These are phyloP conservation scores for Trematomus bernacchii DNA, from an alignment of 2,797 vertebrate genomes.

Conservation along the genomic window DNA sequence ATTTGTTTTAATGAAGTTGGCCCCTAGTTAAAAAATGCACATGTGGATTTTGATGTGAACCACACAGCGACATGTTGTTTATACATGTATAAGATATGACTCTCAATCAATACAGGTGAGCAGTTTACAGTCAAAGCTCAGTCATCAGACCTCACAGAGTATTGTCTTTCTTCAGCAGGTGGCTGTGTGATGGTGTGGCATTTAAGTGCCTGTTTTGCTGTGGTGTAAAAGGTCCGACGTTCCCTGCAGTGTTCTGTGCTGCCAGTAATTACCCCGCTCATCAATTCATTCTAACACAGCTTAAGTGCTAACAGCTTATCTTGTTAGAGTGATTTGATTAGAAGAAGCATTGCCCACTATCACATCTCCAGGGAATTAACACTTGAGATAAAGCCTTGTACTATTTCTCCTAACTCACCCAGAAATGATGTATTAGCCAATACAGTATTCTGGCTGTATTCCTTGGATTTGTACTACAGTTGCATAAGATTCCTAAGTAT, in stretches of 20 bases:
- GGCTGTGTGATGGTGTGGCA: conserved; percentile 63
- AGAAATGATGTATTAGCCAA: conserved; percentile 31
- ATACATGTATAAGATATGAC: conserved; percentile 1
- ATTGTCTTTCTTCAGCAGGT: conserved; percentile 79
- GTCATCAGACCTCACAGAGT: conserved; percentile 59
- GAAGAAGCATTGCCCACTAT: conserved; percentile 53
- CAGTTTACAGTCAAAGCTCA: conserved; percentile 34
- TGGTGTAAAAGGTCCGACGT: conserved; percentile 45
- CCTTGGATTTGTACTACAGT: conserved; percentile 22
- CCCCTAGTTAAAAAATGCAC: not conserved
- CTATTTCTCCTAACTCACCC: conserved; percentile 41
- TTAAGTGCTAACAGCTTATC: conserved; percentile 75
- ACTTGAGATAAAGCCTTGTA: conserved; percentile 33
- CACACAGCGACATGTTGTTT: conserved; percentile 14
- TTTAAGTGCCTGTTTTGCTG: conserved; percentile 63
- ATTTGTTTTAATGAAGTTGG: conserved; percentile 25
- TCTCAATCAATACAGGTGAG: conserved; percentile 4
- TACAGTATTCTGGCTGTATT: conserved; percentile 13
- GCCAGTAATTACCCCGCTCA: conserved; percentile 71
- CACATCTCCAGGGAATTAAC: conserved; percentile 64
- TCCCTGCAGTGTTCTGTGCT: conserved; percentile 57
- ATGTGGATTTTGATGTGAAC: conserved; percentile 21
- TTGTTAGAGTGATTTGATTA: conserved; percentile 75
- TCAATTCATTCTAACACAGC: conserved; percentile 74
- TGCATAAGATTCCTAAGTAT: conserved; percentile 44